These are phyloP conservation scores for Sapajus apella DNA, from an alignment of 2,113 vertebrate species.

Conservation along the genomic window DNA sequence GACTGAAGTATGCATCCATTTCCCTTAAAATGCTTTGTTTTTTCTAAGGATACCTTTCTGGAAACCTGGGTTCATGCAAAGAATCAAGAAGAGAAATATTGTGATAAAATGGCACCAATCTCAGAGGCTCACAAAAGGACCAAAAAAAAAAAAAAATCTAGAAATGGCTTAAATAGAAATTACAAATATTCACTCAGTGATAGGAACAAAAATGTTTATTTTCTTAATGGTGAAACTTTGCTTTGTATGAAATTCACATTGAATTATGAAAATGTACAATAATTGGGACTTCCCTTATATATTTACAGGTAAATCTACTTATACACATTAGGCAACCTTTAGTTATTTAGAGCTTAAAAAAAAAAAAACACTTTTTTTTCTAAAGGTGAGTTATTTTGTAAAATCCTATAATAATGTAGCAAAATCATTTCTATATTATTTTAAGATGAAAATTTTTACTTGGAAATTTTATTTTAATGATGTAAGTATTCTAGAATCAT, in stretches of 20 bases:
- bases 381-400: constrained; percentile 80
- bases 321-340: constrained; percentile 80
- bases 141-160: constrained; percentile 15
- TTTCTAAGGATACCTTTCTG: neutral
- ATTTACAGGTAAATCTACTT: constrained; percentile 79
- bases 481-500: constrained; percentile 67
- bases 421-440: constrained; percentile 75
- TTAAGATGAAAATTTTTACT: constrained; percentile 77
- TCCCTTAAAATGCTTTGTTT: constrained; percentile 20
- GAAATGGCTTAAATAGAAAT: constrained; percentile 76
- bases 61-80: constrained; percentile 27
- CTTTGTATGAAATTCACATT: constrained; percentile 85
- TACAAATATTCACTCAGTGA: constrained; percentile 78
- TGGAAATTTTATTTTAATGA: constrained; percentile 70
- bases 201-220: constrained; percentile 86
- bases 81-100: constrained; percentile 33
- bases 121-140: constrained; percentile 18
- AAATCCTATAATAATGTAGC: constrained; percentile 73
- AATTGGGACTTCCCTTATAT: constrained; percentile 80
- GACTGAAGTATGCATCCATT: neutral
- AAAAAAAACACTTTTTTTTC: constrained; percentile 68
- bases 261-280: constrained; percentile 84
- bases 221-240: constrained; percentile 83
- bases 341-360: constrained; percentile 79
- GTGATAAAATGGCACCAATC: neutral